Conservation (phyloP, 1,140 invertebrate genomes). For the Metopolophium dirhodum region DNA sequence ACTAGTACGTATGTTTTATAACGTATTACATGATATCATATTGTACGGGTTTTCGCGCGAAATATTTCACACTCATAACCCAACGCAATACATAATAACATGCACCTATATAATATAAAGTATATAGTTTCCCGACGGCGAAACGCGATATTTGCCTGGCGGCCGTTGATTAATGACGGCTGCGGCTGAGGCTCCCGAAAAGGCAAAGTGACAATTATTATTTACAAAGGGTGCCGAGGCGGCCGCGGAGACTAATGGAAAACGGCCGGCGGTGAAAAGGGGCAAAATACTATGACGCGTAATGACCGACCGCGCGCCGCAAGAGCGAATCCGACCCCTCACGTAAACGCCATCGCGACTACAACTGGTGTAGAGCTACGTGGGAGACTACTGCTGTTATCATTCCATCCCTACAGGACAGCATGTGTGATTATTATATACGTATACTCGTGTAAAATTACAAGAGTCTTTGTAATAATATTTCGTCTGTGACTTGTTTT, state of each 20-base stretch:
- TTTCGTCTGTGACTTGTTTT: not conserved
- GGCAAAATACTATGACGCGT: constrained; percentile 1
- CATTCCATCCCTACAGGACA: not conserved
- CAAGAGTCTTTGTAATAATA: not conserved
- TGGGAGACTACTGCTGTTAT: not conserved
- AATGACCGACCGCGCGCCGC: not conserved
- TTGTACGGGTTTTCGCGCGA: not conserved
- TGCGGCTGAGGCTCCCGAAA: not conserved
- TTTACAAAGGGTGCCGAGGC: not conserved
- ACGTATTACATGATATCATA: not conserved
- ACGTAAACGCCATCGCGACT: not conserved
- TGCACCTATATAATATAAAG: not conserved
- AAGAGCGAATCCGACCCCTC: not conserved
- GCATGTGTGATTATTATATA: not conserved
- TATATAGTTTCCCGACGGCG: not conserved
- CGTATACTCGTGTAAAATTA: not conserved
- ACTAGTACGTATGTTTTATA: not conserved
- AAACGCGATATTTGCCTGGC: not conserved
- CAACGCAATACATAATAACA: not conserved
- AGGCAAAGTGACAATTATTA: constrained; percentile 29
- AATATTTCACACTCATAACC: not conserved
- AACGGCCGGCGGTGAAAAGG: not conserved
- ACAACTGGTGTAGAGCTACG: not conserved
- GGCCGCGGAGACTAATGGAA: constrained; percentile 1
- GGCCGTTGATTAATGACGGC: constrained; percentile 24